Percentiles rank a stretch among this genome's conserved stretches.
These are phyloP conservation scores for Euzophera pinguis DNA, from an alignment of 2,888 invertebrate genomes.

Conservation along the genomic window DNA sequence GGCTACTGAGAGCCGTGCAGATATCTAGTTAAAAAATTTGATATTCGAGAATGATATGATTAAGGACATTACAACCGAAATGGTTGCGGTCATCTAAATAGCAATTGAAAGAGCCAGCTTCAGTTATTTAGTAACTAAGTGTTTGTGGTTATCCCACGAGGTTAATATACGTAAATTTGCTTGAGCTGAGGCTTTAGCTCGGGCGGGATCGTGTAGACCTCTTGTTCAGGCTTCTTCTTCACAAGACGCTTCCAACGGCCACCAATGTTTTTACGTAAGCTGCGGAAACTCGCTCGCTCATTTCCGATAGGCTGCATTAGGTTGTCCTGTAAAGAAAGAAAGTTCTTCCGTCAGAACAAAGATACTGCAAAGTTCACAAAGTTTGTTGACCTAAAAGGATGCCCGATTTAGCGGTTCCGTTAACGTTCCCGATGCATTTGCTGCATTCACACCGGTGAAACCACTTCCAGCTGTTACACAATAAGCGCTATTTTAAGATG, in stretches of 20 bases:
- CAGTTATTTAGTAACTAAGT: constrained; percentile 47
- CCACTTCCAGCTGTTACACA: constrained; percentile 53
- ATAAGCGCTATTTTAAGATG: constrained; percentile 51
- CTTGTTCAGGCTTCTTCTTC: constrained; percentile 90
- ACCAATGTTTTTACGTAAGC: constrained; percentile 91
- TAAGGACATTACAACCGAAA: constrained; percentile 57
- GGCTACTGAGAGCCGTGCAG: constrained; percentile 7
- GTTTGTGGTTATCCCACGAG: constrained; percentile 27
- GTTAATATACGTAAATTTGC: constrained; percentile 92
- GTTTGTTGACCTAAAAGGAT: constrained; percentile 45
- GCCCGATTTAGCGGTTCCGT: constrained; percentile 50
- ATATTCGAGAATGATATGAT: constrained; percentile 72
- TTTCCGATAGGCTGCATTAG: constrained; percentile 85
- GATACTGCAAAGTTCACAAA: constrained; percentile 23
- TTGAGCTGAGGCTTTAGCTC: constrained; percentile 93
- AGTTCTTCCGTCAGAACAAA: constrained; percentile 29
- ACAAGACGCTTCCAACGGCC: constrained; percentile 92
- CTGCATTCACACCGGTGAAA: constrained; percentile 47
- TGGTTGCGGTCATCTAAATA: constrained; percentile 57
- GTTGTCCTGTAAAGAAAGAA: constrained; percentile 84
- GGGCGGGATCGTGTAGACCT: constrained; percentile 91
- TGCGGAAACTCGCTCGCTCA: constrained; percentile 88
- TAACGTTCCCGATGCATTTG: constrained; percentile 54
- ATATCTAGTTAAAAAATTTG: constrained; percentile 36
- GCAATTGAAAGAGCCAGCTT: constrained; percentile 65